phyloP scores from a whole-genome alignment of 2,888 invertebrate species.

The Liposcelis brunnea region DNA sequence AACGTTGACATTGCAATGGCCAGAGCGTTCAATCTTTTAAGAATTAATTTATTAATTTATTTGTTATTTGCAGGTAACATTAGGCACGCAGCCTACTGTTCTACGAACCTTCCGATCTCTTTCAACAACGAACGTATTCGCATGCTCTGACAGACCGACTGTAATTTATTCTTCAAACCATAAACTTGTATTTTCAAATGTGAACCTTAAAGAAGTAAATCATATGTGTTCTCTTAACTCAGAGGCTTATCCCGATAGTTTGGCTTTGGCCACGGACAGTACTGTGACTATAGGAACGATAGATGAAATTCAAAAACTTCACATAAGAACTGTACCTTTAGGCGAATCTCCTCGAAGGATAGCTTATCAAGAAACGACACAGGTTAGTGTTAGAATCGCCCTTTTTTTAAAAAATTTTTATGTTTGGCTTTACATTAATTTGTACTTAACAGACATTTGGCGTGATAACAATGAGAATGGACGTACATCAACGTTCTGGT shows the following conservation, averaged over 20 bases:
- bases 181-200: slow-evolving; percentile 96
- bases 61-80: slow-evolving; percentile 42
- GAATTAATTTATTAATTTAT: slow-evolving; percentile 4
- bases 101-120: slow-evolving; percentile 76
- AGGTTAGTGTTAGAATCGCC: slow-evolving; percentile 29
- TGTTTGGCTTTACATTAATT: slow-evolving; percentile 4
- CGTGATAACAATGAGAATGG: slow-evolving; percentile 77
- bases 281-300: slow-evolving; percentile 91
- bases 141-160: slow-evolving; percentile 95
- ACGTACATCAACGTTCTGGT: slow-evolving; percentile 64
- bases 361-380: slow-evolving; percentile 83
- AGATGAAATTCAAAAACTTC: slow-evolving; percentile 95
- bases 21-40: background rate
- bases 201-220: slow-evolving; percentile 83
- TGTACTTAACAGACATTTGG: slow-evolving; percentile 62
- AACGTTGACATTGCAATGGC: background rate
- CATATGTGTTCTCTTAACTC: slow-evolving; percentile 98
- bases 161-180: slow-evolving; percentile 99
- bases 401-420: slow-evolving; percentile 3
- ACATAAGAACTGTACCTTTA: slow-evolving; percentile 87
- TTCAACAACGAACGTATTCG: slow-evolving; percentile 92
- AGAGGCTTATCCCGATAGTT: slow-evolving; percentile 82
- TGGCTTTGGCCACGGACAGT: slow-evolving; percentile 76
- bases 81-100: slow-evolving; percentile 95
- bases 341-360: slow-evolving; percentile 89